Evolutionary conservation across 1,140 invertebrate species (phyloP).

Genomic region (Trachymyrmex septentrionalis): DNA sequence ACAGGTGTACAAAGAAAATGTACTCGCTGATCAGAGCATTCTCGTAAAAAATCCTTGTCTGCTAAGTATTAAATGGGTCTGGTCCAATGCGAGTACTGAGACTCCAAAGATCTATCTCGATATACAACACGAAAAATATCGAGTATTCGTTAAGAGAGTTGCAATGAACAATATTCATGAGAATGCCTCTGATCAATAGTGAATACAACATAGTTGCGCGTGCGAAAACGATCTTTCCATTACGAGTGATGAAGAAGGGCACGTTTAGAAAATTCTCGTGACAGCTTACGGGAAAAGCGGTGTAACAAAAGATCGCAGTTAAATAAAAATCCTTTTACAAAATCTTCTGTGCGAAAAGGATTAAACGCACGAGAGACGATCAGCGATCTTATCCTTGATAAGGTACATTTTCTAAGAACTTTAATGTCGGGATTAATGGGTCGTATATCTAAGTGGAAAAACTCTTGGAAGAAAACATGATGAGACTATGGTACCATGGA

Average conservation of each 20-base stretch:
- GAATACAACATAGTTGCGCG: background rate
- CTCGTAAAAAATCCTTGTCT: background rate
- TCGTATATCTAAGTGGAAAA: background rate
- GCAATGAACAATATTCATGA: background rate
- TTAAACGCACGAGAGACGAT: background rate
- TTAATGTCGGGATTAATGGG: background rate
- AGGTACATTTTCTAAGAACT: constrained; percentile 22
- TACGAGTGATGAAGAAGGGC: background rate
- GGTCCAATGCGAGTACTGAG: background rate
- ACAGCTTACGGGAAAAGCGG: background rate
- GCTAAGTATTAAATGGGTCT: background rate
- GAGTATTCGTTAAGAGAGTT: background rate
- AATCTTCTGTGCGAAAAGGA: background rate
- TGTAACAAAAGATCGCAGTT: background rate
- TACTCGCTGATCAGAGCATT: background rate
- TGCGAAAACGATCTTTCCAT: background rate
- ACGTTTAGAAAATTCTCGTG: background rate
- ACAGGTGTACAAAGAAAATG: background rate
- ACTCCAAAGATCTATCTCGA: background rate
- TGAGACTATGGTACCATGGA: background rate
- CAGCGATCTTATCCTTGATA: constrained; percentile 11
- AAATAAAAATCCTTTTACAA: background rate
- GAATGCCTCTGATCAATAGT: background rate
- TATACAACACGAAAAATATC: background rate
- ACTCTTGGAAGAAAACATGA: background rate